Conservation (phyloP, 1,140 invertebrate genomes). For the Brevipalpus yothersi region DNA sequence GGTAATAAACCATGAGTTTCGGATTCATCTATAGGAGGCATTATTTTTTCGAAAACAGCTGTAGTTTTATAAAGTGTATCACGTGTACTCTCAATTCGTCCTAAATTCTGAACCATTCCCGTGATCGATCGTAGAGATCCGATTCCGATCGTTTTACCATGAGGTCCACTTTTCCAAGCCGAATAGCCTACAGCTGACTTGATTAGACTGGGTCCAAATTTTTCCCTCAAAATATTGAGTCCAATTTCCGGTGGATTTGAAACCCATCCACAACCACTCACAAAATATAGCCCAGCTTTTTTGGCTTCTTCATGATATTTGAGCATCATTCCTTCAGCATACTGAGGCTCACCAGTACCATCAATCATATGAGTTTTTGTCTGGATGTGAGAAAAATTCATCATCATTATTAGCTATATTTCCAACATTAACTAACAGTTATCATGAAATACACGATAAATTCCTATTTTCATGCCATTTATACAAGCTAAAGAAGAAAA, state of each 20-base stretch:
- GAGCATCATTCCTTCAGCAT: slow-evolving; percentile 57
- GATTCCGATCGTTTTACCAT: slow-evolving; percentile 28
- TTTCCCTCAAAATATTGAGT: slow-evolving; percentile 38
- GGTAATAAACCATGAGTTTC: background rate
- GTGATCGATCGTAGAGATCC: slow-evolving; percentile 60
- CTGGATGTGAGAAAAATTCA: background rate
- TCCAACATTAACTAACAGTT: no score
- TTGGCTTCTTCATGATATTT: slow-evolving; percentile 47
- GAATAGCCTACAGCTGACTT: slow-evolving; percentile 7
- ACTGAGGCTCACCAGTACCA: slow-evolving; percentile 63
- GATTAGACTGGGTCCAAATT: slow-evolving; percentile 30
- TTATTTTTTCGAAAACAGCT: slow-evolving; percentile 22
- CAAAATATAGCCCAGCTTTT: slow-evolving; percentile 35
- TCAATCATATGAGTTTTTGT: slow-evolving; percentile 57
- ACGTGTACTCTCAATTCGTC: slow-evolving; percentile 26
- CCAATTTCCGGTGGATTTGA: slow-evolving; percentile 63
- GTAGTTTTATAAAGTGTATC: slow-evolving; percentile 1
- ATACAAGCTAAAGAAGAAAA: no score
- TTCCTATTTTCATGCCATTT: no score
- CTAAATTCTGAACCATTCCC: slow-evolving; percentile 34
- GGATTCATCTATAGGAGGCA: slow-evolving; percentile 4
- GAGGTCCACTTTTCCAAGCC: slow-evolving; percentile 8
- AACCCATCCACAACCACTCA: slow-evolving; percentile 74
- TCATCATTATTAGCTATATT: background rate
- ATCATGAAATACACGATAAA: no score